Percentiles rank a stretch among this genome's conserved stretches.
Evolutionary conservation across 2,888 invertebrate species (phyloP).

Genomic region (Latrodectus elegans): DNA sequence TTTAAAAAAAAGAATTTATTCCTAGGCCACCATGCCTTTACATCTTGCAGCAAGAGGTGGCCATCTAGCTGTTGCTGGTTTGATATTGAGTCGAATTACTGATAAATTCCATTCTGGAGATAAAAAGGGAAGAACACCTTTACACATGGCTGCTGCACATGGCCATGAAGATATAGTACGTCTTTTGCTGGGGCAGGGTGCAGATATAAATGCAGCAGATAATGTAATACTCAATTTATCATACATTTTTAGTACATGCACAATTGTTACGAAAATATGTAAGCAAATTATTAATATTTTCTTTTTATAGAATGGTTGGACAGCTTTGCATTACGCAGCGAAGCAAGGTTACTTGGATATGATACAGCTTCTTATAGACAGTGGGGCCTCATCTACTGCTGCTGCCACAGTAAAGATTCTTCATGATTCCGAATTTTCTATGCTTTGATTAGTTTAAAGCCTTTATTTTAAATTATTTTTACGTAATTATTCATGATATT

Average conservation of each 20-base stretch:
- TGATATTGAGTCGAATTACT: conserved; percentile 95
- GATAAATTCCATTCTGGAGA: conserved; percentile 93
- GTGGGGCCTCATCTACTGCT: conserved; percentile 94
- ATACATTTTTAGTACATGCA: not conserved
- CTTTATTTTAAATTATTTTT: too few relatives aligned
- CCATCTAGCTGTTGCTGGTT: conserved; percentile 96
- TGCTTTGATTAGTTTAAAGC: too few relatives aligned
- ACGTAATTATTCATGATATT: too few relatives aligned
- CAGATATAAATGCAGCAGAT: conserved; percentile 97
- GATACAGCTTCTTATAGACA: conserved; percentile 94
- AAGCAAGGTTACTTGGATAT: conserved; percentile 96
- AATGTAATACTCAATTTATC: conserved; percentile 77
- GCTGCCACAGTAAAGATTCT: conserved; percentile 83
- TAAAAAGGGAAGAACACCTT: conserved; percentile 94
- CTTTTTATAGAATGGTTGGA: conserved; percentile 86
- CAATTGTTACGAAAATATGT: not conserved
- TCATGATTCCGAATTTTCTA: too few relatives aligned
- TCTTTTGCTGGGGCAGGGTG: conserved; percentile 97
- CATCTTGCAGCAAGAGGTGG: conserved; percentile 99
- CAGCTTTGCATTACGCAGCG: conserved; percentile 94
- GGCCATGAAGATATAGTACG: conserved; percentile 99
- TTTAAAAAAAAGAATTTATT: not conserved
- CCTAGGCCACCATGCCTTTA: conserved; percentile 94
- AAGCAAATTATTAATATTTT: not conserved
- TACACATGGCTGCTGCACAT: conserved; percentile 96